Percentiles rank a stretch among this genome's conserved stretches.
Conservation (phyloP, 2,113 vertebrate species). For the Saccopteryx bilineata region DNA sequence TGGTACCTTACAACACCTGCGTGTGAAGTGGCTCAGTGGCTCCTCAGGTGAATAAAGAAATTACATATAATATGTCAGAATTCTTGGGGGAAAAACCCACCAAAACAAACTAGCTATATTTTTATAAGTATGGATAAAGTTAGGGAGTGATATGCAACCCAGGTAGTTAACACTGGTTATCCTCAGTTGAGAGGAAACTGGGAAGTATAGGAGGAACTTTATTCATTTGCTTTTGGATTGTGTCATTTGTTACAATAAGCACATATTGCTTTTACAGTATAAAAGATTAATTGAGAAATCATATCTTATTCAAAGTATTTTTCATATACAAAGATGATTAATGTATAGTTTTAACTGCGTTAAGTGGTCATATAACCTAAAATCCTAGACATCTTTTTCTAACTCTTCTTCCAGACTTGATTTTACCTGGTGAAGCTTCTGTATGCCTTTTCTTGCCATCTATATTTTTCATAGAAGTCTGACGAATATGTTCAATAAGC, state of each 20-base stretch:
- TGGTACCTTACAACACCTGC: too few species aligned
- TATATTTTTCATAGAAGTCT: constrained; percentile 4
- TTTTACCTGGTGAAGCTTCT: not conserved
- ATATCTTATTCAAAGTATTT: constrained; percentile 9
- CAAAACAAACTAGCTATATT: not conserved
- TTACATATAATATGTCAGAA: not conserved
- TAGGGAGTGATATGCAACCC: not conserved
- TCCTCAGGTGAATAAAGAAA: not conserved
- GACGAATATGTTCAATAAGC: not conserved
- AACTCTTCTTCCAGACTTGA: not conserved
- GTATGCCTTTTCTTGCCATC: constrained; percentile 20
- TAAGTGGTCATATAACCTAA: not conserved
- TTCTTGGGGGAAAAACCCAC: not conserved
- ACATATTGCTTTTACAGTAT: not conserved
- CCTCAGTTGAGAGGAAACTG: not conserved
- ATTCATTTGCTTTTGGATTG: not conserved
- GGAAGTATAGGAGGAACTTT: not conserved
- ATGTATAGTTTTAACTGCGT: constrained; percentile 18
- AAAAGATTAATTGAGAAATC: constrained; percentile 16
- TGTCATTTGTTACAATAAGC: not conserved
- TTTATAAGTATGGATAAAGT: constrained; percentile 26
- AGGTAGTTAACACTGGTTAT: not conserved
- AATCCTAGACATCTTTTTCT: not conserved
- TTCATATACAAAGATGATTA: constrained; percentile 23
- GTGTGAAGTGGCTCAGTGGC: too few species aligned